These are phyloP conservation scores for Malurus elegans DNA, from an alignment of 2,113 vertebrate species.

Conservation along the genomic window DNA sequence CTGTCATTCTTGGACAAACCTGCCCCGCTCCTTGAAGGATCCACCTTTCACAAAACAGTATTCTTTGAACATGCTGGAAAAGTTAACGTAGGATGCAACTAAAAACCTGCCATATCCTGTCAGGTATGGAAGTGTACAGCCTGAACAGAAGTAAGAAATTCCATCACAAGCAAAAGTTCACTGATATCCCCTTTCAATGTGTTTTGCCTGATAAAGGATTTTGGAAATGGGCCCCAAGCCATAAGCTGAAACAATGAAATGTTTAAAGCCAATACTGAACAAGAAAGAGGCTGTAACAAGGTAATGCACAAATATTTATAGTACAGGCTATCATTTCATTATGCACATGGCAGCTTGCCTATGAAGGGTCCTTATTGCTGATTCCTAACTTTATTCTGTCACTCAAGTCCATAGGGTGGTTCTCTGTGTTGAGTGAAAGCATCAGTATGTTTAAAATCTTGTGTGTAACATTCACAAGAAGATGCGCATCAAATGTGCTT, in stretches of 20 bases:
- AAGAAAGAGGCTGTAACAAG: not conserved
- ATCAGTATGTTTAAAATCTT: not conserved
- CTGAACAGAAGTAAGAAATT: not conserved
- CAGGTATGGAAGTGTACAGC: not conserved
- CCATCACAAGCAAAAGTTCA: not conserved
- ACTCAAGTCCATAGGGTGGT: not conserved
- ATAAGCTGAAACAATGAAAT: not conserved
- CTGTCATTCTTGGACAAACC: not conserved
- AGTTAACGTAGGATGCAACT: not conserved
- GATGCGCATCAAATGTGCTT: not conserved
- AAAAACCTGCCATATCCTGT: not conserved
- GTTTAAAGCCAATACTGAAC: not conserved
- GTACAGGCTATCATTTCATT: not conserved
- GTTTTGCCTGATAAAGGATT: not conserved
- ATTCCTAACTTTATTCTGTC: not conserved
- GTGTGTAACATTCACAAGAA: not conserved
- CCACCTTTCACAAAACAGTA: not conserved
- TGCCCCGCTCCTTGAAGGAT: not conserved
- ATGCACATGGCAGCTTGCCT: not conserved
- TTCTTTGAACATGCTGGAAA: not conserved
- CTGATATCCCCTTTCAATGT: not conserved
- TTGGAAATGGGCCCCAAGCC: not conserved
- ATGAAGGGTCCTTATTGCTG: not conserved
- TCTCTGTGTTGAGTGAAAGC: not conserved
- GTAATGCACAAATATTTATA: not conserved